phyloP scores from a whole-genome alignment of 2,797 vertebrate species.

The Pygocentrus nattereri region DNA sequence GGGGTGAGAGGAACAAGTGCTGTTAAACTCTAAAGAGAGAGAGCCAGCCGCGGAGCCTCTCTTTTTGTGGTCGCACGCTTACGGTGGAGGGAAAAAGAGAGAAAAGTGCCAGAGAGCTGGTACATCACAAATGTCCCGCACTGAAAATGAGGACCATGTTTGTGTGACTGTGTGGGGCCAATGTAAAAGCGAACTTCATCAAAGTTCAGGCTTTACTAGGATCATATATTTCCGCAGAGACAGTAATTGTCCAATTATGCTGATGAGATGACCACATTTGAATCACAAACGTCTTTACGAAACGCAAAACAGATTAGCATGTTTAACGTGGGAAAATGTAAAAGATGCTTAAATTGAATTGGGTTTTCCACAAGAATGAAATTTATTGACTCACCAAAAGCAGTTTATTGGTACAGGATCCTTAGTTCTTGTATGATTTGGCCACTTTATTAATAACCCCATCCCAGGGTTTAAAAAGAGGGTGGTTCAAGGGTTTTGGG shows the following conservation, averaged over 20 bases:
- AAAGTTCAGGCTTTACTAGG: slow-evolving; percentile 33
- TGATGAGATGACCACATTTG: slow-evolving; percentile 53
- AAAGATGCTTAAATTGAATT: slow-evolving; percentile 6
- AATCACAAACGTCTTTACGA: slow-evolving; percentile 31
- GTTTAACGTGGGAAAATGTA: slow-evolving; percentile 3
- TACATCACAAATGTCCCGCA: slow-evolving; percentile 36
- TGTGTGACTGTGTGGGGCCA: slow-evolving; percentile 4
- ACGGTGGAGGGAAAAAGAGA: not conserved
- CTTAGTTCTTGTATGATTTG: slow-evolving; percentile 10
- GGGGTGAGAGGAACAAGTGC: slow-evolving; percentile 56
- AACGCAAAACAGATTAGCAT: slow-evolving; percentile 28
- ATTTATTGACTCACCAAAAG: slow-evolving; percentile 13
- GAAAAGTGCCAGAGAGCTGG: slow-evolving; percentile 29
- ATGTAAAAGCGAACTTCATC: slow-evolving; percentile 34
- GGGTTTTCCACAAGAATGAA: slow-evolving; percentile 12
- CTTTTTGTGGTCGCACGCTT: slow-evolving; percentile 46
- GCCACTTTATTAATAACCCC: not conserved
- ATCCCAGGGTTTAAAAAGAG: too few species aligned
- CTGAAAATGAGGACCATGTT: slow-evolving; percentile 18
- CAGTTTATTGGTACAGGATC: not conserved
- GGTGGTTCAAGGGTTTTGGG: too few species aligned
- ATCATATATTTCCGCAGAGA: slow-evolving; percentile 38
- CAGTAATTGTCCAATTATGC: slow-evolving; percentile 32
- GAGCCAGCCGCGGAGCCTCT: slow-evolving; percentile 26
- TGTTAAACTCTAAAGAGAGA: slow-evolving; percentile 58